Conservation (phyloP, 2,113 vertebrate species). For the Pseudopodoces humilis region DNA sequence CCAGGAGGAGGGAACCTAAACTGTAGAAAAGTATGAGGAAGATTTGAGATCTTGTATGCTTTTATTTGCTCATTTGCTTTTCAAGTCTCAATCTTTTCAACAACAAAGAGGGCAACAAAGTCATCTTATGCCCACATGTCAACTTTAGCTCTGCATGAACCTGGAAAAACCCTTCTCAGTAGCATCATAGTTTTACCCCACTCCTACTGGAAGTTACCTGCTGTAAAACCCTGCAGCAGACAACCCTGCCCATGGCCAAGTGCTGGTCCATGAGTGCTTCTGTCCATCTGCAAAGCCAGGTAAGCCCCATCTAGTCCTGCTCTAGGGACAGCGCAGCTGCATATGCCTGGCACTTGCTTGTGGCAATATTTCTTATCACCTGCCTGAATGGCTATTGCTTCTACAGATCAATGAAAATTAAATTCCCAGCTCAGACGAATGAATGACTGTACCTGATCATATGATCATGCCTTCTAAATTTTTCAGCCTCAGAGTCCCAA, state of each 20-base stretch:
- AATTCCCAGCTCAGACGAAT: neutral
- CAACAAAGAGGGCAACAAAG: neutral
- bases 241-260: neutral
- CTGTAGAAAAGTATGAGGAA: neutral
- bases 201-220: neutral
- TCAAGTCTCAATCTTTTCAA: neutral
- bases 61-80: neutral
- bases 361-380: neutral
- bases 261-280: fast-evolving
- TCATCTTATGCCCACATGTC: neutral
- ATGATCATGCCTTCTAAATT: neutral
- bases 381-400: neutral
- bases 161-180: neutral
- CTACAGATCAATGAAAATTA: neutral
- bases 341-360: neutral
- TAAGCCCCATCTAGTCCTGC: neutral
- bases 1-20: neutral
- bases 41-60: neutral
- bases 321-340: neutral
- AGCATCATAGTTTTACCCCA: neutral
- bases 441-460: neutral
- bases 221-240: neutral
- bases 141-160: neutral
- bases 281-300: neutral
- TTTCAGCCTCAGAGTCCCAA: neutral